Base-by-base conservation (phyloP, 2,797 vertebrate genomes). In the Chromis chromis region DNA sequence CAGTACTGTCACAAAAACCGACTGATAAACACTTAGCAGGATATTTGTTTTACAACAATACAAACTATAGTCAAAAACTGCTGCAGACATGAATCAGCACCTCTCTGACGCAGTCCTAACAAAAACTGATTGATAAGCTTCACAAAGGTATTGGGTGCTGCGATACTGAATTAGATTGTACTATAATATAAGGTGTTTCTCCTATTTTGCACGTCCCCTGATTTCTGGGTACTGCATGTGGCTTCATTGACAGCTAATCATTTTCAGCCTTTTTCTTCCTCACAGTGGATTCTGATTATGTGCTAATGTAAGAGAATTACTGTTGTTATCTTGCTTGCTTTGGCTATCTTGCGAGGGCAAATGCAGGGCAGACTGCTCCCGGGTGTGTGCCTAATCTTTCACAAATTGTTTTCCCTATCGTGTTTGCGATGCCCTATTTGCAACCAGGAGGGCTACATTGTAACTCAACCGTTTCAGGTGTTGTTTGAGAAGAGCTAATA, bases 401-500 rank as follows among this genome's bases (percentile, higher is more conserved):
- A 69, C 88, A 94, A 94, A 94, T 94, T 91, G 93, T 93, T 92
- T 92, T 91, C 86, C 86, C 83, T 84, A 87, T 92, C 86, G 61
- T 91, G 89, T 93, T 93, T 91, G 90, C 81, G 58, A 86, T 83
- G 79, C 61, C 83, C 77, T 90, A 86, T 90, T 92, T 91, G 90
- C 74, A 59, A 90, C 76, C 87, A 81, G 85, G 75, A 86, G 86
- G 86, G 86, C 87, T 74, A 81, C 81, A 89, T 88, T 90, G 90
- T 90, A 83, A 84, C 79, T 84, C 65, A 8, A 76, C 86, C 84
- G 62, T 93, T 91, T 90, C 89, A 93, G 91, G 90, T 84, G 89
- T 84, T 94, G 91, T 94, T 94, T 95, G 92, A 94, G 92, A 91
- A 90, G 90, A 92, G 90, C 89, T 91, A 94, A 94, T 90, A 93